Percentiles rank a stretch among this genome's conserved stretches.
Conservation (phyloP, 2,797 vertebrate species). For the Monodelphis domestica region DNA sequence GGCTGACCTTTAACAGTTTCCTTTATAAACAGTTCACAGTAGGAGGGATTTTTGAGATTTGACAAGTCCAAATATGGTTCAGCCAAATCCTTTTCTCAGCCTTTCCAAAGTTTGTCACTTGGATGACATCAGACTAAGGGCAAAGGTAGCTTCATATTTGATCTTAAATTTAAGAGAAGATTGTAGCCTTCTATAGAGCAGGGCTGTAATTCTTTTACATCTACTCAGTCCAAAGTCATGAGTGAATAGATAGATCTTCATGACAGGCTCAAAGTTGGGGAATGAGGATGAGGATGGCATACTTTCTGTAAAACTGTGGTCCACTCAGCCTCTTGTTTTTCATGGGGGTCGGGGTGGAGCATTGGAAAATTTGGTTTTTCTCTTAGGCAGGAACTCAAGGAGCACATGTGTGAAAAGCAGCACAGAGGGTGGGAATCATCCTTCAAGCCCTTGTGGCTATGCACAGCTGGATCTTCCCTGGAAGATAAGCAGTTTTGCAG, state of each 20-base stretch:
- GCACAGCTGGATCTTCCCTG: constrained; percentile 46
- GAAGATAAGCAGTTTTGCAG: constrained; percentile 40
- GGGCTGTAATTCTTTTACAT: background rate
- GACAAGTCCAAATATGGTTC: no score
- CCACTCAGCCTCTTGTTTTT: background rate
- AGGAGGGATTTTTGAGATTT: no score
- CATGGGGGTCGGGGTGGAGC: background rate
- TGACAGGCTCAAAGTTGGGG: background rate
- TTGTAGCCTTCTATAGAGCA: background rate
- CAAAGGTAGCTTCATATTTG: no score
- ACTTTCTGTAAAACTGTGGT: background rate
- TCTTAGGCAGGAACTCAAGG: constrained; percentile 20
- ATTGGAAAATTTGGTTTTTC: background rate
- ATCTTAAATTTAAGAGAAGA: background rate
- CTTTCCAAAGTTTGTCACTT: no score
- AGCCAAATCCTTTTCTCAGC: no score
- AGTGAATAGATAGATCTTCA: background rate
- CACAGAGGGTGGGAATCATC: background rate
- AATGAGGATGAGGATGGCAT: background rate
- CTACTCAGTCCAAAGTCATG: background rate
- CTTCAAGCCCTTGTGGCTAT: constrained; percentile 41
- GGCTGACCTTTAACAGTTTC: no score
- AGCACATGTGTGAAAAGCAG: constrained; percentile 38
- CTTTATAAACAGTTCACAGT: no score
- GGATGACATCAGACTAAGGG: no score